phyloP scores from a whole-genome alignment of 2,888 invertebrate genomes.

The Taenaris catops region DNA sequence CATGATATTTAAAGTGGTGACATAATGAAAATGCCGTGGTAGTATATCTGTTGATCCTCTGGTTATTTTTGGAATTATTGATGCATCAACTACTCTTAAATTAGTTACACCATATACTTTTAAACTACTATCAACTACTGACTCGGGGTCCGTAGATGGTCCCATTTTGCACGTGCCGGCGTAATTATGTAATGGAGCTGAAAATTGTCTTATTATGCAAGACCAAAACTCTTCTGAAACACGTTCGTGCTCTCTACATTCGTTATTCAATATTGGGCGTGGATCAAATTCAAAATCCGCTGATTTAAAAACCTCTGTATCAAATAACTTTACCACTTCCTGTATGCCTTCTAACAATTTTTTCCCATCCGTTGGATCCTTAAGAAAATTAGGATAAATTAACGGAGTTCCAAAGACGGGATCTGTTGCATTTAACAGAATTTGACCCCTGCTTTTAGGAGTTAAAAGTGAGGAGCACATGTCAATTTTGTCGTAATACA shows the following conservation, averaged over 20 bases:
- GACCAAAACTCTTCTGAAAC: constrained; percentile 66
- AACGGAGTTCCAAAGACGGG: constrained; percentile 58
- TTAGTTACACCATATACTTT: constrained; percentile 56
- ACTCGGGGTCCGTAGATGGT: constrained; percentile 48
- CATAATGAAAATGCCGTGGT: too few relatives aligned
- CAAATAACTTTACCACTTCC: constrained; percentile 60
- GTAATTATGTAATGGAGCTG: constrained; percentile 64
- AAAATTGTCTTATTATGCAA: constrained; percentile 68
- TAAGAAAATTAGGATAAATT: constrained; percentile 66
- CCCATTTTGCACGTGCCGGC: constrained; percentile 74
- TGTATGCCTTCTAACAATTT: constrained; percentile 65
- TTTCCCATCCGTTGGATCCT: constrained; percentile 51
- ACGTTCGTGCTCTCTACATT: constrained; percentile 56
- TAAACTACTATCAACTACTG: constrained; percentile 59
- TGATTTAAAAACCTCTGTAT: constrained; percentile 62
- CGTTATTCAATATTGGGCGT: constrained; percentile 53
- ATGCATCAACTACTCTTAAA: constrained; percentile 62
- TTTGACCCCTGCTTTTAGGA: constrained; percentile 63
- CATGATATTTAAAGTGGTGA: too few relatives aligned
- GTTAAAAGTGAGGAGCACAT: constrained; percentile 63
- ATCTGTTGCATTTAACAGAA: constrained; percentile 58
- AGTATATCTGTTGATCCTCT: too few relatives aligned
- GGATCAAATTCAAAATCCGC: constrained; percentile 65
- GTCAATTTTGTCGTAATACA: constrained; percentile 68
- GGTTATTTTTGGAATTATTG: constrained; percentile 66